phyloP scores from a whole-genome alignment of 2,113 vertebrate species.

The Dromas ardeola region DNA sequence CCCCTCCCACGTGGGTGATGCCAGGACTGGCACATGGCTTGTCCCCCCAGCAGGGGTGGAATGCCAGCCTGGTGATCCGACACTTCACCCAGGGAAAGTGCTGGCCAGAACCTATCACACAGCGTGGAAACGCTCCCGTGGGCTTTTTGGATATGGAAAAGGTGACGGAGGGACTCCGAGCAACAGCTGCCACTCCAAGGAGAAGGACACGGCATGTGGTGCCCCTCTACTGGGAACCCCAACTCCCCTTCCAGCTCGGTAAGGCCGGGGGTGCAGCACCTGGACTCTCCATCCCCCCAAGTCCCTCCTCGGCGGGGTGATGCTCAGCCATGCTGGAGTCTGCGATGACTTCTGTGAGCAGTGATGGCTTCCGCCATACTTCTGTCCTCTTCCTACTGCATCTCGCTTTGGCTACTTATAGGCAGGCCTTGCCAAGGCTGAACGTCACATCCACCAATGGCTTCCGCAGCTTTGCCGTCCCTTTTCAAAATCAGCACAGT shows the following conservation, averaged over 20 bases:
- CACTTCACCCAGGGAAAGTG: background rate
- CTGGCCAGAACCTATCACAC: background rate
- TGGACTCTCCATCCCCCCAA: background rate
- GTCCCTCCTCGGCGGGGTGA: accelerated
- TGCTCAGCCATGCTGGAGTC: background rate
- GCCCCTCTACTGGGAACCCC: background rate
- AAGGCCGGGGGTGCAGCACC: background rate
- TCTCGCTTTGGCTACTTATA: accelerated
- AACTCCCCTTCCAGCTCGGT: background rate
- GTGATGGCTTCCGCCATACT: background rate
- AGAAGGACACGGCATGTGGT: accelerated
- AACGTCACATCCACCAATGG: background rate
- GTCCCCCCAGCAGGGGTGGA: background rate
- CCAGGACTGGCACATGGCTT: background rate
- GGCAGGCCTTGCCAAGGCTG: background rate
- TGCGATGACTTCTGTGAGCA: background rate
- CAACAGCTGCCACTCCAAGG: background rate
- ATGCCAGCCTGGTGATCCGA: background rate
- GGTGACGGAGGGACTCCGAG: accelerated
- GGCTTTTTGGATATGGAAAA: background rate
- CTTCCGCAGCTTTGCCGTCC: background rate
- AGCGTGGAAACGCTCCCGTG: accelerated
- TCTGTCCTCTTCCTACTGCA: background rate
- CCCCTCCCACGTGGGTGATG: background rate
- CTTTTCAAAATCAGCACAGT: no score